phyloP scores from a whole-genome alignment of 2,888 invertebrate genomes.

The Carpatolechia fugitivella region DNA sequence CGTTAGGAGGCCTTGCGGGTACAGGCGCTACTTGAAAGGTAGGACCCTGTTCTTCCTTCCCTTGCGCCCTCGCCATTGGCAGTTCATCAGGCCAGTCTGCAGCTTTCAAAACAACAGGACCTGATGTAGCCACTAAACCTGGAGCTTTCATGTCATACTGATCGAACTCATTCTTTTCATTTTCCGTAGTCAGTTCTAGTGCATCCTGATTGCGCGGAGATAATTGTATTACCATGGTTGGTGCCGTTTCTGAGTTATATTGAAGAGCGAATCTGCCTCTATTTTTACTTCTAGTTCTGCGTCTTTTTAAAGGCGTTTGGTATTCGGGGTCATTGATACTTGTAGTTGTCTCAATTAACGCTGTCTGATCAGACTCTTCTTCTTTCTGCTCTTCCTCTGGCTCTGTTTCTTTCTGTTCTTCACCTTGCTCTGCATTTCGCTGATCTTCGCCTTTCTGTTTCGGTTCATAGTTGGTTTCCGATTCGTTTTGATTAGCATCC shows the following conservation, averaged over 20 bases:
- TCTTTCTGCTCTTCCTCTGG: too few species aligned
- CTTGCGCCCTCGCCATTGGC: too few species aligned
- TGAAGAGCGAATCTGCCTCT: background rate
- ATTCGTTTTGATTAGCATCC: too few species aligned
- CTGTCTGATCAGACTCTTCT: too few species aligned
- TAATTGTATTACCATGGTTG: background rate
- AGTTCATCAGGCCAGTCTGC: background rate
- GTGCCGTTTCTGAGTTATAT: background rate
- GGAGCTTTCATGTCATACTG: slow-evolving; percentile 32
- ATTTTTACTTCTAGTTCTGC: background rate
- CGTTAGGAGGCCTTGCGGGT: too few species aligned
- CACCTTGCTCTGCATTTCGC: too few species aligned
- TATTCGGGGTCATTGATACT: too few species aligned
- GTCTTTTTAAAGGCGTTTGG: background rate
- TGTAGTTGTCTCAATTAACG: background rate
- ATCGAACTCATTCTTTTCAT: slow-evolving; percentile 16
- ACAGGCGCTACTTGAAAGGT: too few species aligned
- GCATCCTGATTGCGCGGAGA: background rate
- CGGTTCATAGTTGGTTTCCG: too few species aligned
- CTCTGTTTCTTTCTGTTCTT: too few species aligned
- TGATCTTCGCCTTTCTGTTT: too few species aligned
- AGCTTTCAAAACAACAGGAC: slow-evolving; percentile 26
- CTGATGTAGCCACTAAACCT: slow-evolving; percentile 31
- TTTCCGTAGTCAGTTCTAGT: background rate
- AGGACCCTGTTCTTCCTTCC: too few species aligned